Percentiles rank a stretch among this genome's conserved stretches.
These are phyloP conservation scores for Magallana ariakensis DNA, from an alignment of 1,140 invertebrate genomes.

Conservation along the genomic window DNA sequence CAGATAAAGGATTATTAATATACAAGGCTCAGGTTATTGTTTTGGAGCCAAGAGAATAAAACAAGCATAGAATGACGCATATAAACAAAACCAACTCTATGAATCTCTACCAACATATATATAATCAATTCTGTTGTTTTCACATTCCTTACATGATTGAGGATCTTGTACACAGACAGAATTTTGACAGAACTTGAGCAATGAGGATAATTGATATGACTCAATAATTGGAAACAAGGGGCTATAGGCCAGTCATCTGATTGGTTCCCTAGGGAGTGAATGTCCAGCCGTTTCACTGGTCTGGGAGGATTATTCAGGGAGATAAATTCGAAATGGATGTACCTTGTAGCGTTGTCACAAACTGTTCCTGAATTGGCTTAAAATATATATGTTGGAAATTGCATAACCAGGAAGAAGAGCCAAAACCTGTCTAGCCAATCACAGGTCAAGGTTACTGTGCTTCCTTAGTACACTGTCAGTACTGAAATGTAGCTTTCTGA, in stretches of 20 bases:
- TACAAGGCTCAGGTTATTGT: background rate
- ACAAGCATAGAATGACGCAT: conserved; percentile 6
- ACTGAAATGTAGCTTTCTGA: too few species aligned
- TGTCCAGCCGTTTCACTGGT: conserved; percentile 6
- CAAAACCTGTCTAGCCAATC: background rate
- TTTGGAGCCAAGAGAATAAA: conserved; percentile 15
- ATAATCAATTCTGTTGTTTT: background rate
- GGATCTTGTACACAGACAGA: background rate
- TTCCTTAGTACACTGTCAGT: background rate
- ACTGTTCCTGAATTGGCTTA: too few species aligned
- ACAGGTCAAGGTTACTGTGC: conserved; percentile 5
- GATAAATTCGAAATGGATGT: too few species aligned
- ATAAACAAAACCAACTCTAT: conserved; percentile 2
- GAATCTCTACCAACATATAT: background rate
- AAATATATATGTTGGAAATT: too few species aligned
- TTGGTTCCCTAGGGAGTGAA: conserved; percentile 22
- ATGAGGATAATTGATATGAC: conserved; percentile 18
- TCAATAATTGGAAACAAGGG: conserved; percentile 21
- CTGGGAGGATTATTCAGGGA: background rate
- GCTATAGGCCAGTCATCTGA: background rate
- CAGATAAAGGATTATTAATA: background rate
- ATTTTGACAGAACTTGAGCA: conserved; percentile 27
- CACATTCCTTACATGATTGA: conserved; percentile 23
- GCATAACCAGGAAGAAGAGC: too few species aligned
- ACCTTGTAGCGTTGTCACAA: too few species aligned